Conservation (phyloP, 2,113 vertebrate species). For the Haplochromis vanheusdeni region DNA sequence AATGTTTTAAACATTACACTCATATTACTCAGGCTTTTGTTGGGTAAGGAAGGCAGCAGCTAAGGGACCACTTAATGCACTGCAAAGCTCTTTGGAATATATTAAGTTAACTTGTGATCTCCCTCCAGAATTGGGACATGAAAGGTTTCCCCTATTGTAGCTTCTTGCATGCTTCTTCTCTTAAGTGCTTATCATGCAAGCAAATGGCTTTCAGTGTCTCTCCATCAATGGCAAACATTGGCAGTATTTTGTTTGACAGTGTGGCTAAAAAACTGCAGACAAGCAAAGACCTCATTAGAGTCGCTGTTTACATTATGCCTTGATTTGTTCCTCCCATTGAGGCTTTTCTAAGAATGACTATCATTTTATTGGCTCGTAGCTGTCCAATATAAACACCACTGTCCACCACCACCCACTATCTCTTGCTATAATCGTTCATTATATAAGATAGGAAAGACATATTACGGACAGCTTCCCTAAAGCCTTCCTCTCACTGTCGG, state of each 20-base stretch:
- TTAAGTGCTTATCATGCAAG: constrained; percentile 20
- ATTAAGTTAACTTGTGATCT: constrained; percentile 50
- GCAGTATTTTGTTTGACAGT: background rate
- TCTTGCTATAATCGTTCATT: constrained; percentile 54
- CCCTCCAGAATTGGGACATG: constrained; percentile 43
- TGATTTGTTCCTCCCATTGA: constrained; percentile 42
- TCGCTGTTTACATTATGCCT: constrained; percentile 32
- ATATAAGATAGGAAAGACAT: constrained; percentile 45
- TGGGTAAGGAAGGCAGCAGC: constrained; percentile 27
- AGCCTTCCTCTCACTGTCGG: background rate
- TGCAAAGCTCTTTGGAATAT: constrained; percentile 48
- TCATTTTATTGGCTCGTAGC: constrained; percentile 38
- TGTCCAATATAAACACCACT: constrained; percentile 63
- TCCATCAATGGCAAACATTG: constrained; percentile 1
- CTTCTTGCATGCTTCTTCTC: background rate
- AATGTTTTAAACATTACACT: constrained; percentile 39
- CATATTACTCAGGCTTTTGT: constrained; percentile 15
- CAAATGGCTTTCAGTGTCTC: constrained; percentile 7
- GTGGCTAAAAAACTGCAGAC: background rate
- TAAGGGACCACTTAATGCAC: constrained; percentile 55
- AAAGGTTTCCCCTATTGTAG: constrained; percentile 35
- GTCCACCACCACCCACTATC: constrained; percentile 46
- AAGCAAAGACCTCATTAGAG: constrained; percentile 1
- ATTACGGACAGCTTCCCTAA: constrained; percentile 24
- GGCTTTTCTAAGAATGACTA: constrained; percentile 33